Percentiles rank a stretch among this genome's conserved stretches.
Conservation (phyloP, 2,888 invertebrate species). For the Salpingus planirostris region DNA sequence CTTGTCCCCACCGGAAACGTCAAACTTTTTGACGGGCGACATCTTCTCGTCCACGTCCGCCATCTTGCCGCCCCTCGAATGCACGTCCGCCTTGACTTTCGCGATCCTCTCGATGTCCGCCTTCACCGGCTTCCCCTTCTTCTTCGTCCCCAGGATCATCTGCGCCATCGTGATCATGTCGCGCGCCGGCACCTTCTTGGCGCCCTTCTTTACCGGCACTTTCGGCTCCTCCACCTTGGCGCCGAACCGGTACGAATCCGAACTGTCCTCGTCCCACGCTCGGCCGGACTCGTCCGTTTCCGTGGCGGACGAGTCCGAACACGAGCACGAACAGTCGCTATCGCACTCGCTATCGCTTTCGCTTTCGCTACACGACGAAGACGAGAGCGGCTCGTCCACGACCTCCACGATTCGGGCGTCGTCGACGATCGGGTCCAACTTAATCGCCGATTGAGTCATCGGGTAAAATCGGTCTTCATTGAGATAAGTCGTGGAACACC, state of each 20-base stretch:
- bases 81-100: too few relatives aligned
- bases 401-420: too few relatives aligned
- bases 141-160: constrained; percentile 15
- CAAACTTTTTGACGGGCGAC: too few relatives aligned
- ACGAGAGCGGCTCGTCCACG: too few relatives aligned
- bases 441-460: constrained; percentile 33
- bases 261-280: neutral
- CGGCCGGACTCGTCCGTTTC: neutral
- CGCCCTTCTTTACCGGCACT: neutral
- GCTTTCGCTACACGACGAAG: too few relatives aligned
- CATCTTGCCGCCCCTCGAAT: constrained; percentile 7
- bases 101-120: too few relatives aligned
- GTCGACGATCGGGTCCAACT: too few relatives aligned
- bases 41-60: too few relatives aligned
- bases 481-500: constrained; percentile 24
- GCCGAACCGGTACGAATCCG: neutral
- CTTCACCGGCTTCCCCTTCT: constrained; percentile 12
- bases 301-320: neutral
- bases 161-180: constrained; percentile 7
- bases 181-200: too few relatives aligned
- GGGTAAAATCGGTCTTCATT: constrained; percentile 36
- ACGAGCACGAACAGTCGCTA: neutral
- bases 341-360: constrained; percentile 3
- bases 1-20: too few relatives aligned
- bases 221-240: neutral